Base-by-base conservation (phyloP, 2,113 vertebrate genomes). In the Alexandromys fortis region DNA sequence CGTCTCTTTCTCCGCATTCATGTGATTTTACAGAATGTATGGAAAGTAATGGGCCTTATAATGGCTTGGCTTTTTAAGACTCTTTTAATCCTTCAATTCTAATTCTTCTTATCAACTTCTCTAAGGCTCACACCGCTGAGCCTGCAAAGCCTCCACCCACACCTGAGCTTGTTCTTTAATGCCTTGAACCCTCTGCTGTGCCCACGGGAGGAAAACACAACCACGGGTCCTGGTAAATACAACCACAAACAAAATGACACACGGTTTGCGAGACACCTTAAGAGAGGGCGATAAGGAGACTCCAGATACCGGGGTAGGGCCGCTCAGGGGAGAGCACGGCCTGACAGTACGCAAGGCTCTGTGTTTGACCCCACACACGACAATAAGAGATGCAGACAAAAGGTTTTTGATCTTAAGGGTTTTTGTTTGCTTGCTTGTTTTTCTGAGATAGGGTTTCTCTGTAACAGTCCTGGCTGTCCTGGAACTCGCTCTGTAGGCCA, bases 1-100 rank as follows among this genome's bases (percentile, higher is more conserved):
- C 87, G 96, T 98, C 98, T 97, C 98, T 97, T 98, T 52, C 96
- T 96, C 94, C 94, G 97, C 97, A 98, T 98, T 98, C 98, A 98
- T 98, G 98, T 98, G 97, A 98, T 98, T 98, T 98, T 98, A 97
- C 98, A 98, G 97, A 98, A 98, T 92, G 55, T 97, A 97, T 97
- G 98, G 97, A 98, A 98, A 98, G 98, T 98, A 98, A 98, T 98
- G 97, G 98, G 96, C 97, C 97, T 94, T 98, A 92, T 98, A 98
- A 98, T 98, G 98, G 98, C 98, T 97, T 92, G 97, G 95, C 81
- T 98, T 98, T 98, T 98, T 81, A 96, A 98, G 97, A 95, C 91
- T 91, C 97, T 98, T 94, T 96, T 97, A 97, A 97, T 98, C 97
- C 98, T 97, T 96, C 97, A 98, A 52, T 97, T 98, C 96, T 98